phyloP scores from a whole-genome alignment of 1,140 invertebrate genomes.

The Latrodectus geometricus region DNA sequence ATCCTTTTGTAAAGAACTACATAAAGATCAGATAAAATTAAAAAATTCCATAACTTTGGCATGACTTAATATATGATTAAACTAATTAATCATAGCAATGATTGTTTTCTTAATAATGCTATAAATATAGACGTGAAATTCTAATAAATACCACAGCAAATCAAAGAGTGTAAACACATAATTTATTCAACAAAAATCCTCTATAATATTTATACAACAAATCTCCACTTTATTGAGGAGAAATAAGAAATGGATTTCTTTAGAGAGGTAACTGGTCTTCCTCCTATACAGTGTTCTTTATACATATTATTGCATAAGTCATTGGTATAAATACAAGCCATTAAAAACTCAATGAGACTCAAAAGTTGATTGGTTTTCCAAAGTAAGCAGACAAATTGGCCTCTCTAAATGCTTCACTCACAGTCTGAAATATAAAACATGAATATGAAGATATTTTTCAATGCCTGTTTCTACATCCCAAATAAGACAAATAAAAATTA shows the following conservation, averaged over 20 bases:
- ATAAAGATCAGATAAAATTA: no score
- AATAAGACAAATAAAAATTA: no score
- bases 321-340: not conserved
- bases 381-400: slow-evolving; percentile 95
- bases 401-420: slow-evolving; percentile 96
- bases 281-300: not conserved
- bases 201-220: not conserved
- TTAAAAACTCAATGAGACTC: slow-evolving; percentile 51
- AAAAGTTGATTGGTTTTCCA: slow-evolving; percentile 98
- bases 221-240: not conserved
- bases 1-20: no score
- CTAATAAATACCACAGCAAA: no score
- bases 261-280: not conserved
- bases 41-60: no score
- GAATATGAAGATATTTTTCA: not conserved
- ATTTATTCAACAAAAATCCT: not conserved
- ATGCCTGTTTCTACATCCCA: no score
- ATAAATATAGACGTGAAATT: no score
- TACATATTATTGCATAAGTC: not conserved
- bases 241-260: not conserved
- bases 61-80: no score
- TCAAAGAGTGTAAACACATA: not conserved
- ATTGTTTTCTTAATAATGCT: no score
- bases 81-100: no score
- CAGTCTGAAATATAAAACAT: slow-evolving; percentile 80